These are phyloP conservation scores for Hipposideros larvatus DNA, from an alignment of 2,797 vertebrate genomes.

Conservation along the genomic window DNA sequence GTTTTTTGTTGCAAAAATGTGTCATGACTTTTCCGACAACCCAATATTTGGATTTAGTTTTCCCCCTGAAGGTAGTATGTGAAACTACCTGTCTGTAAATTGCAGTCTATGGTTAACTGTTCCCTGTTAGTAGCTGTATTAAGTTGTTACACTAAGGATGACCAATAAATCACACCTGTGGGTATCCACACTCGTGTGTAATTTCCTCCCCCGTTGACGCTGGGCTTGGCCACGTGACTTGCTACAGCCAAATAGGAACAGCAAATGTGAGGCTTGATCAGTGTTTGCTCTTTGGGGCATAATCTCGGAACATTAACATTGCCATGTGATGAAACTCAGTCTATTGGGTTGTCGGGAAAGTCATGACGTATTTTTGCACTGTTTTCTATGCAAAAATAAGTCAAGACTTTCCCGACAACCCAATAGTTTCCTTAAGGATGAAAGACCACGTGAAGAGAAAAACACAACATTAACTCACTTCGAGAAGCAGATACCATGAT, in stretches of 20 bases:
- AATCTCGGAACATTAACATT: background rate
- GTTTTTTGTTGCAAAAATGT: too few species aligned
- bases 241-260: background rate
- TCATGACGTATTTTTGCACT: too few species aligned
- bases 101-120: background rate
- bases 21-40: too few species aligned
- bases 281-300: background rate
- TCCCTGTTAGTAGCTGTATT: background rate
- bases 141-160: background rate
- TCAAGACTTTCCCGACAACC: too few species aligned
- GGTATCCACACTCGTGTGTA: background rate
- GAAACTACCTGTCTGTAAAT: background rate
- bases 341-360: background rate
- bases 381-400: too few species aligned
- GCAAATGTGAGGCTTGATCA: background rate
- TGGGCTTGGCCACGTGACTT: background rate
- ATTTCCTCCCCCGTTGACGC: background rate
- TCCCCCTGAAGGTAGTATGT: background rate
- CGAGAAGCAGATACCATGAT: background rate
- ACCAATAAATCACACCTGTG: background rate
- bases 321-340: background rate
- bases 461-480: background rate
- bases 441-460: conserved; percentile 13
- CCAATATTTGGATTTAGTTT: background rate
- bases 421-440: background rate